Evolutionary conservation across 2,888 invertebrate genomes (phyloP), one percentile per base, ranked within the genome.

Genomic region (Meiosimyza decipiens): DNA sequence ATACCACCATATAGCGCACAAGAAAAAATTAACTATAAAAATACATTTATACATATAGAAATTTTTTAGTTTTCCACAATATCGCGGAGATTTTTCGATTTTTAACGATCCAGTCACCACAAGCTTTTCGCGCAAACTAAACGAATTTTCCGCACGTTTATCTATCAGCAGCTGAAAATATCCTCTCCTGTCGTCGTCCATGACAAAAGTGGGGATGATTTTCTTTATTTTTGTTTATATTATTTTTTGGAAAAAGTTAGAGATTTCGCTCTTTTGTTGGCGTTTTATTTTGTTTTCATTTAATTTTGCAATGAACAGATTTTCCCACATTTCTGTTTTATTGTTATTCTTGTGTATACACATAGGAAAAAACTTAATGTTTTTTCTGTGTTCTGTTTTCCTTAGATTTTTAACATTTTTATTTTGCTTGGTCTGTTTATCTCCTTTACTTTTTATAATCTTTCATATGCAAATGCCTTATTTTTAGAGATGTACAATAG

Each of bases 41-140:
- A 13, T 71, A 51, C 70, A 57, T 66, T 73, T 72, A 63, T 71
- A 22, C 57, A 54, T 40, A 47, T 49, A 64, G 57, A 49, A 64
- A n/a, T 59, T n/a, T 66, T 71, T 66, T 47, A 49, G 73, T 69
- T 69, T 63, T 71, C 54, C 54, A 63, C 54, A 52, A 63, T 40
- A 71, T 47, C 47, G 9, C 40, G 40, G 40, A 40, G 4, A 69
- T 62, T 54, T 60, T 60, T 15, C 55, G 57, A 59, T 65, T 65
- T 66, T 47, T 71, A 71, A 74, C 80, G 79, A 74, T 80, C 82
- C 80, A 81, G 78, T 80, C 80, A 75, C 78, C 80, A 78, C 82
- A 78, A 81, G 79, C 77, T 79, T 77, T 77, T 79, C 77, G 78
- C 76, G 79, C 80, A 83, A 78, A 83, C 84, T 84, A 79, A 81